These are phyloP conservation scores for Gadus chalcogrammus DNA, from an alignment of 2,113 vertebrate species.

Conservation along the genomic window DNA sequence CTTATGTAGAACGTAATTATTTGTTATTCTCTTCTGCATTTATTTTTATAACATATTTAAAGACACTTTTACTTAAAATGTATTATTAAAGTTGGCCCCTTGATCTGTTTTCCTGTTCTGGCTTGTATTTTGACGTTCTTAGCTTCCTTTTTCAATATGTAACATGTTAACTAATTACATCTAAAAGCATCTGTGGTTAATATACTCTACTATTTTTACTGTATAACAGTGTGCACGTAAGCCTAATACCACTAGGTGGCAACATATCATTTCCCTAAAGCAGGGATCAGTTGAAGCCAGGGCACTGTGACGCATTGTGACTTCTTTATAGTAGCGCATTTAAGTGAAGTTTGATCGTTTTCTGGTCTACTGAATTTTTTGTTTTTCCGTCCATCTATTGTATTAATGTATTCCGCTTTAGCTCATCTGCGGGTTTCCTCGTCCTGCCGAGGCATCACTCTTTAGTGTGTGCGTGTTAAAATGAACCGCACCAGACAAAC, in stretches of 20 bases:
- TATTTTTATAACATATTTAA: constrained; percentile 99
- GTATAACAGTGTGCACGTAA: no score
- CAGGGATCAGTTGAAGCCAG: no score
- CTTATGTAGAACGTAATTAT: constrained; percentile 81
- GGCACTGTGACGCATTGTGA: no score
- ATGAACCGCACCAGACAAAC: constrained; percentile 55
- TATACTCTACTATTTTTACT: constrained; percentile 28
- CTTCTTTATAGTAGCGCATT: no score
- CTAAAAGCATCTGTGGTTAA: not conserved
- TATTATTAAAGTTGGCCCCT: constrained; percentile 83
- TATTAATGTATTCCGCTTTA: no score
- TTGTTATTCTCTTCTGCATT: constrained; percentile 88
- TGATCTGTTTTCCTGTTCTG: constrained; percentile 82
- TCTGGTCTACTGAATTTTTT: no score
- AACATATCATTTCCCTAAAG: constrained; percentile 34
- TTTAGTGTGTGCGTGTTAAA: constrained; percentile 33
- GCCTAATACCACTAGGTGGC: constrained; percentile 57
- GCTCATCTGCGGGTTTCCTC: no score
- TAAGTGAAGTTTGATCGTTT: no score
- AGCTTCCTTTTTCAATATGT: not conserved
- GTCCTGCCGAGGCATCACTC: no score
- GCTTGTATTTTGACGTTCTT: constrained; percentile 1
- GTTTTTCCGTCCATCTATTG: no score
- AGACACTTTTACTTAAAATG: constrained; percentile 92
- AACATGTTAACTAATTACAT: not conserved